A percentile compares a stretch with the other conserved stretches of the same genome.
phyloP scores from a whole-genome alignment of 2,113 vertebrate species.

The Hymenochirus boettgeri region DNA sequence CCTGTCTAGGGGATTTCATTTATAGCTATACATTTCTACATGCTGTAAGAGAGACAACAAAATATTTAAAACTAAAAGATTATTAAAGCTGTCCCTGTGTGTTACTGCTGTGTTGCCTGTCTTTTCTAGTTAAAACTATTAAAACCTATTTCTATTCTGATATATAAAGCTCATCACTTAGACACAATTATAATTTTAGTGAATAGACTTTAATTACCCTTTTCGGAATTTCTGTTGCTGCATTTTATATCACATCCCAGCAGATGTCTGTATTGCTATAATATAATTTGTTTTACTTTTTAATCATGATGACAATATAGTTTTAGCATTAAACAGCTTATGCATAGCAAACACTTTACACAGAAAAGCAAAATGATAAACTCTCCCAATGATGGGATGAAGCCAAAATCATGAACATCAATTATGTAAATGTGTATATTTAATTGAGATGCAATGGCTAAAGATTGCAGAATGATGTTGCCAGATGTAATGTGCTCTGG shows the following conservation, averaged over 20 bases:
- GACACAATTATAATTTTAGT: too few relatives aligned
- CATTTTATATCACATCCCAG: not conserved
- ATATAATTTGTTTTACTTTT: constrained; percentile 10
- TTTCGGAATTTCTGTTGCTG: not conserved
- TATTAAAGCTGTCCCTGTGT: too few relatives aligned
- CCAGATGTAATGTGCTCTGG: constrained; percentile 47
- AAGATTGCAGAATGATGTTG: constrained; percentile 55
- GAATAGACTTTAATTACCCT: not conserved
- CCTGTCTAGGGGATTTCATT: too few relatives aligned
- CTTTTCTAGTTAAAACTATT: too few relatives aligned
- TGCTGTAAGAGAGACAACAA: too few relatives aligned
- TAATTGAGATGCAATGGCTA: constrained; percentile 57
- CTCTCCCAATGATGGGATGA: constrained; percentile 33
- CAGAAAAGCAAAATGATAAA: constrained; percentile 39
- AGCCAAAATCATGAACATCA: constrained; percentile 50
- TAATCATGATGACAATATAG: constrained; percentile 38
- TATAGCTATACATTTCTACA: too few relatives aligned
- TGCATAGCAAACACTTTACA: constrained; percentile 20
- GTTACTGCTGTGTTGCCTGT: too few relatives aligned
- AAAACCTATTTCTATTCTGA: too few relatives aligned
- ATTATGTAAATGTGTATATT: constrained; percentile 50
- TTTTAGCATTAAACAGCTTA: constrained; percentile 39
- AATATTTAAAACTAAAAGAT: too few relatives aligned
- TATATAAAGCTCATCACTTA: too few relatives aligned
- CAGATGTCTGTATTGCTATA: constrained; percentile 22